phyloP scores from a whole-genome alignment of 2,888 invertebrate species.

The Troides oblongomaculatus region DNA sequence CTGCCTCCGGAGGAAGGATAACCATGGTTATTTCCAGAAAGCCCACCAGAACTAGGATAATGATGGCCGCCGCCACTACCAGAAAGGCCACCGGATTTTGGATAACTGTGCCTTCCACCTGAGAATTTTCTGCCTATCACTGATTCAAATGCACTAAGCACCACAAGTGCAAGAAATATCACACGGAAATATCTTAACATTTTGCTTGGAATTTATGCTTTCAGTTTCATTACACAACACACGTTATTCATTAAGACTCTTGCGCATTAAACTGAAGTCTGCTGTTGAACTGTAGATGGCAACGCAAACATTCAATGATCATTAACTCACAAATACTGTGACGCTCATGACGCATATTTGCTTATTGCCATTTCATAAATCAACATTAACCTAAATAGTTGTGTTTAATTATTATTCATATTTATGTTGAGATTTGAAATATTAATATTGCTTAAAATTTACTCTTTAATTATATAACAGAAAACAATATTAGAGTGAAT shows the following conservation, averaged over 20 bases:
- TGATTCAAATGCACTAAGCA: conserved; percentile 45
- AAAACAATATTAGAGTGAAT: no score
- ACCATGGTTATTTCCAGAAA: conserved; percentile 42
- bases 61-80: conserved; percentile 44
- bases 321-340: conserved; percentile 1
- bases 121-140: conserved; percentile 41
- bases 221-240: conserved; percentile 27
- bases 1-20: conserved; percentile 43
- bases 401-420: no score
- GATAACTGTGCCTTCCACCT: conserved; percentile 41
- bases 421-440: no score
- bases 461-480: no score
- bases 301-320: conserved; percentile 5
- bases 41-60: conserved; percentile 51
- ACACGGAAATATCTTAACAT: conserved; percentile 42
- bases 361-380: conserved; percentile 13
- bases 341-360: conserved; percentile 13
- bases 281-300: conserved; percentile 1
- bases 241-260: conserved; percentile 33
- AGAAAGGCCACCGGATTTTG: conserved; percentile 43
- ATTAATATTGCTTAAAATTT: no score
- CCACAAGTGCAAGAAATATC: conserved; percentile 50
- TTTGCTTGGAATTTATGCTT: conserved; percentile 24
- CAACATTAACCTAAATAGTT: neutral
- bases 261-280: conserved; percentile 37